Evolutionary conservation across 2,113 vertebrate species (phyloP).

Genomic region (Acrocephalus arundinaceus): DNA sequence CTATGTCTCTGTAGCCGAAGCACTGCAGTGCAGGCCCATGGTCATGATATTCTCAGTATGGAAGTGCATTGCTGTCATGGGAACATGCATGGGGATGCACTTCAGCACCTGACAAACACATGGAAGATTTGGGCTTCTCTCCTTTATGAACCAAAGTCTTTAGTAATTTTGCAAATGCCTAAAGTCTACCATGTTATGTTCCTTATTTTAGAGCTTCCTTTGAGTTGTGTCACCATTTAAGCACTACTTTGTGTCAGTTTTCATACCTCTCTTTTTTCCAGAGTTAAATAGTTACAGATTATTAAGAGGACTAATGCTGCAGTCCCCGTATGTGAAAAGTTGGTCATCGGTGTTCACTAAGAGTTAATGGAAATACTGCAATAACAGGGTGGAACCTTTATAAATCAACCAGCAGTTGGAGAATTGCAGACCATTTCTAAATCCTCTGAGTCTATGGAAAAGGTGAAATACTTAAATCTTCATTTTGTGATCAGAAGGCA

Average conservation of each 20-base stretch:
- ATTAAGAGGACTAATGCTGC: background rate
- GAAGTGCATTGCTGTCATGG: background rate
- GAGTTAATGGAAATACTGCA: background rate
- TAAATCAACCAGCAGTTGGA: background rate
- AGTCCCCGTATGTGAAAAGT: background rate
- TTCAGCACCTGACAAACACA: background rate
- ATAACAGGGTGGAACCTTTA: background rate
- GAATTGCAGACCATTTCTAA: background rate
- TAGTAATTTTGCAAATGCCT: background rate
- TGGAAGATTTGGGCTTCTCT: background rate
- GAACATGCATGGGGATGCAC: rapidly evolving
- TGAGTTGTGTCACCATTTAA: background rate
- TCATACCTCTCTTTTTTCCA: background rate
- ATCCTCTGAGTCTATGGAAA: background rate
- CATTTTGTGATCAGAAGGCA: background rate
- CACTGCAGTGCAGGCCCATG: background rate
- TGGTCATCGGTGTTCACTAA: background rate
- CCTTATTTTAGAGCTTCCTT: background rate
- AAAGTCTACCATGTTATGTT: background rate
- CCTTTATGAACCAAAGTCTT: background rate
- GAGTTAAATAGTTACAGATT: background rate
- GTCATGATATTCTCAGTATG: background rate
- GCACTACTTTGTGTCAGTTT: background rate
- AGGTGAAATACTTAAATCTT: constrained; percentile 37
- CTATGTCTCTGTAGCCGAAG: background rate